Conservation (phyloP, 2,113 vertebrate genomes). For the Lampris megalopsis region DNA sequence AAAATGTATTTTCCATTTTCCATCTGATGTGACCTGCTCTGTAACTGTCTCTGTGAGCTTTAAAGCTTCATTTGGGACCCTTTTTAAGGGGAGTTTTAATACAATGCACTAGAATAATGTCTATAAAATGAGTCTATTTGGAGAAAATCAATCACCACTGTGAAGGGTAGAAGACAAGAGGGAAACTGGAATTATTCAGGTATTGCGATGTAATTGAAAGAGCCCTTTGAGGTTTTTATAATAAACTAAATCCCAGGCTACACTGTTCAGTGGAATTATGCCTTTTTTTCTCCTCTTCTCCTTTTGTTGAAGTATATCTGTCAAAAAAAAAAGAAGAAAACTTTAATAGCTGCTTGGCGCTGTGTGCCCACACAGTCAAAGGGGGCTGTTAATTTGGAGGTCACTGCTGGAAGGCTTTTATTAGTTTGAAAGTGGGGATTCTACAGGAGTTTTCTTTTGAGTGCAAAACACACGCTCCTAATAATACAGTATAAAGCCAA, state of each 20-base stretch:
- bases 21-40: neutral
- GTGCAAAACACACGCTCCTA: neutral
- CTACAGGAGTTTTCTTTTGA: no score
- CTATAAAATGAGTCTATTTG: conserved; percentile 41
- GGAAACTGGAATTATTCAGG: conserved; percentile 3
- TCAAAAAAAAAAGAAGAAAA: conserved; percentile 4
- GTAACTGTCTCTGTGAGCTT: conserved; percentile 24
- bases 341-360: conserved; percentile 4
- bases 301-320: conserved; percentile 21
- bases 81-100: conserved; percentile 36
- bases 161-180: neutral
- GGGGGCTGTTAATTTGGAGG: neutral
- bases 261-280: conserved; percentile 5
- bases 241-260: conserved; percentile 20
- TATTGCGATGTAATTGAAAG: conserved; percentile 38
- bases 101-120: conserved; percentile 45
- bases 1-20: conserved; percentile 33
- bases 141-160: conserved; percentile 6
- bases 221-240: conserved; percentile 38
- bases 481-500: neutral
- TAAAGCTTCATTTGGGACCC: neutral
- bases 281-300: neutral
- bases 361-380: neutral
- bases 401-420: neutral
- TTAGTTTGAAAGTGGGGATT: neutral